Percentiles rank a stretch among this genome's conserved stretches.
Evolutionary conservation across 2,888 invertebrate species (phyloP).

Genomic region (Pemphredon lugubris): DNA sequence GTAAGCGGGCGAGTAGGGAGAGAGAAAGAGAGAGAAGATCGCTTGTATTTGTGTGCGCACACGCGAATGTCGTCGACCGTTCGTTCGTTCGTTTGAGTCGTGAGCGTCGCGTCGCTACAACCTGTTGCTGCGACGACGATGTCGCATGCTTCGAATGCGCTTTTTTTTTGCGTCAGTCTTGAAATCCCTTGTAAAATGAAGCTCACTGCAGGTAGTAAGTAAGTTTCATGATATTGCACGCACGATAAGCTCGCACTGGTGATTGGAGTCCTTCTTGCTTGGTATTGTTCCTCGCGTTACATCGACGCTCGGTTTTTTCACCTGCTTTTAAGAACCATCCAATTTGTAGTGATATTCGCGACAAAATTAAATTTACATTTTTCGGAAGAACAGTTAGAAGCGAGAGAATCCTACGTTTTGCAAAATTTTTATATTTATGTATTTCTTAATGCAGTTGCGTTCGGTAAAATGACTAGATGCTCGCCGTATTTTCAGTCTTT

Average conservation of each 20-base stretch:
- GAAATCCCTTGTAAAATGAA: background rate
- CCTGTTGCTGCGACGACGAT: constrained; percentile 57
- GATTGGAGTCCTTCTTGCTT: background rate
- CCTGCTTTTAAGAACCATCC: no score
- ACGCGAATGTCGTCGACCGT: constrained; percentile 63
- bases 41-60: constrained; percentile 32
- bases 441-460: no score
- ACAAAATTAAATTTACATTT: no score
- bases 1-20: no score
- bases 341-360: no score
- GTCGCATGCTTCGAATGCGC: constrained; percentile 22
- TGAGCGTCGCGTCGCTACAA: constrained; percentile 58
- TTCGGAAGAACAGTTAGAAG: no score
- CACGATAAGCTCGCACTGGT: background rate
- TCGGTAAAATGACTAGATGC: no score
- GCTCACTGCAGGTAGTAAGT: constrained; percentile 1
- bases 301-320: no score
- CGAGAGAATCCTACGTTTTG: no score
- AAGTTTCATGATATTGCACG: background rate
- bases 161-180: constrained; percentile 1
- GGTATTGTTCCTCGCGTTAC: background rate
- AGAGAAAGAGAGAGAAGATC: constrained; percentile 14
- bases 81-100: constrained; percentile 49
- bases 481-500: no score
- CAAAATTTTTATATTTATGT: no score